These are phyloP conservation scores for Pteria penguin DNA, from an alignment of 2,888 invertebrate species.

Conservation along the genomic window DNA sequence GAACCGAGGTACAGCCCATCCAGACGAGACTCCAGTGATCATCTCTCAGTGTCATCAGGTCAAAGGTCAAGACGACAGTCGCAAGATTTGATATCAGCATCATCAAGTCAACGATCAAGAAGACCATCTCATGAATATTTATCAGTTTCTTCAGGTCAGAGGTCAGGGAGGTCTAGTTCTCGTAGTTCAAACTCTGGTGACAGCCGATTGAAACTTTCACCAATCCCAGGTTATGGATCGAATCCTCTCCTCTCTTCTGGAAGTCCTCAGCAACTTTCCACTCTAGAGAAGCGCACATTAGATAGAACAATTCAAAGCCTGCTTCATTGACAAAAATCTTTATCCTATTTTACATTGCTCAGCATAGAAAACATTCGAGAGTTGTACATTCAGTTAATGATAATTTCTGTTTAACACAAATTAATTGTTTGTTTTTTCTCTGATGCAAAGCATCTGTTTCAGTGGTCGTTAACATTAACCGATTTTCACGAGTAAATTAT, in stretches of 20 bases:
- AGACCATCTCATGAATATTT: conserved; percentile 8
- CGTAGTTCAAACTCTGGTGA: conserved; percentile 13
- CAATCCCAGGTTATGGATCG: conserved; percentile 6
- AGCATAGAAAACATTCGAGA: too few species aligned
- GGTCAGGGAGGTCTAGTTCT: conserved; percentile 19
- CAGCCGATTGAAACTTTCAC: conserved; percentile 9
- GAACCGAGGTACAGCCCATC: too few species aligned
- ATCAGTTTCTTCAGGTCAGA: conserved; percentile 33
- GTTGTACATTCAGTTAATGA: too few species aligned
- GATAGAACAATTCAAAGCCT: conserved; percentile 43
- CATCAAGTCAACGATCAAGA: too few species aligned
- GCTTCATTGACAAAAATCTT: conserved; percentile 22
- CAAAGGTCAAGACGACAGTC: conserved; percentile 1
- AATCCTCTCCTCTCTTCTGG: conserved; percentile 14
- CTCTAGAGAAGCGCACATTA: conserved; percentile 39
- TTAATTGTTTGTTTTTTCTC: too few species aligned
- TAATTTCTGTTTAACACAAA: too few species aligned
- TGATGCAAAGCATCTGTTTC: too few species aligned
- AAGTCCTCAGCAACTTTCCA: conserved; percentile 27
- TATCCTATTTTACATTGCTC: too few species aligned
- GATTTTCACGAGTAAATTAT: too few species aligned
- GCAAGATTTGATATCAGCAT: background rate
- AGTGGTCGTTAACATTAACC: too few species aligned
- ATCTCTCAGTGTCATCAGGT: conserved; percentile 35
- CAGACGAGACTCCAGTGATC: background rate